Conservation (phyloP, 2,113 vertebrate species). For the Salvator merianae region DNA sequence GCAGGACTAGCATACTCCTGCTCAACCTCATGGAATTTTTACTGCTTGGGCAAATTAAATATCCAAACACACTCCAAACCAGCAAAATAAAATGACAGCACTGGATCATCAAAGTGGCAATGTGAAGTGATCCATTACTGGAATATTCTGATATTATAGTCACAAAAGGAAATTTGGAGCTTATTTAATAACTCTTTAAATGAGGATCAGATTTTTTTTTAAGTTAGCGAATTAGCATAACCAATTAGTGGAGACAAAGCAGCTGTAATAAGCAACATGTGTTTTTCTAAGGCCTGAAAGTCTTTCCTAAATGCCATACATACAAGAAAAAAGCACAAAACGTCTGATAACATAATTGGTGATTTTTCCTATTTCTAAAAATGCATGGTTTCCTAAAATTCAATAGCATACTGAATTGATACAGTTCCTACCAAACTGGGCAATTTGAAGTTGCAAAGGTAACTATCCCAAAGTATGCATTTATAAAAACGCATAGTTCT, state of each 20-base stretch:
- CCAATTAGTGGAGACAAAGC: not conserved
- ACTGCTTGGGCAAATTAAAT: too few relatives aligned
- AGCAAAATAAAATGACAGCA: not conserved
- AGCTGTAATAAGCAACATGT: not conserved
- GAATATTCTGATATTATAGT: not conserved
- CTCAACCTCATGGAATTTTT: too few relatives aligned
- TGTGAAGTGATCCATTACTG: not conserved
- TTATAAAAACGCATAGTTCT: not conserved
- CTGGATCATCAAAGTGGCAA: not conserved
- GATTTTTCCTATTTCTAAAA: not conserved
- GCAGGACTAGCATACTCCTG: too few relatives aligned
- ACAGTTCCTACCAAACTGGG: not conserved
- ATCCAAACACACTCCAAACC: not conserved
- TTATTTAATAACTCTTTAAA: not conserved
- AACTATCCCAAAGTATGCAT: not conserved
- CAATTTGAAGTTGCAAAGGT: not conserved
- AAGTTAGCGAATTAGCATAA: not conserved
- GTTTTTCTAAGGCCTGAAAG: not conserved
- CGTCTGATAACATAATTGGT: not conserved
- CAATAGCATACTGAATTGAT: not conserved
- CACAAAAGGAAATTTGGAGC: not conserved
- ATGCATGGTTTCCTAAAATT: not conserved
- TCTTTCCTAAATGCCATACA: not conserved
- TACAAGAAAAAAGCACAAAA: not conserved
- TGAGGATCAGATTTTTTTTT: not conserved